A percentile compares a stretch with the other conserved stretches of the same genome.
Evolutionary conservation across 1,140 invertebrate genomes (phyloP).

Genomic region (Brachionus rotundiformis): DNA sequence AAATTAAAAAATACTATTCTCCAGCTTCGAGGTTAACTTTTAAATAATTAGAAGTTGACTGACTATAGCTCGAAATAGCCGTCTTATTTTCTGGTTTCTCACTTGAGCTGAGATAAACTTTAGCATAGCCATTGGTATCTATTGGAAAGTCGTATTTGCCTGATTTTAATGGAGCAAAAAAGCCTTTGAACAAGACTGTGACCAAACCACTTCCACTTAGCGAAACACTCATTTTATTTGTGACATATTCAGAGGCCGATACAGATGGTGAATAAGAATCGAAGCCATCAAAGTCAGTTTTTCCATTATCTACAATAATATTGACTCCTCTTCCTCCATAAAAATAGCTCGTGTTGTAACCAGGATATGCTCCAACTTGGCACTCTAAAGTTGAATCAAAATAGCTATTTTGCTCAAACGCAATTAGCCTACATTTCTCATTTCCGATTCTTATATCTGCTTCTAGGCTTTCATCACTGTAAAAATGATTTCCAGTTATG

Average conservation of each 20-base stretch:
- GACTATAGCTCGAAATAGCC: neutral
- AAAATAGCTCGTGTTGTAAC: neutral
- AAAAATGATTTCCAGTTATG: conserved; percentile 20
- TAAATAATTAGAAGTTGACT: neutral
- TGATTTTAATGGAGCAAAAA: conserved; percentile 5
- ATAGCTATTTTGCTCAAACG: neutral
- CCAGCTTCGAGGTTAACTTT: neutral
- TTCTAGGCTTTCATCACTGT: neutral
- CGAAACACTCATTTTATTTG: neutral
- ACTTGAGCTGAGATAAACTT: neutral
- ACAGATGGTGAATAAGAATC: neutral
- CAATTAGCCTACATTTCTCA: neutral
- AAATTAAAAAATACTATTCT: conserved; percentile 6
- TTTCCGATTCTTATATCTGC: neutral
- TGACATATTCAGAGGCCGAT: neutral
- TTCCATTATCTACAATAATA: neutral
- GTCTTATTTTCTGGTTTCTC: neutral
- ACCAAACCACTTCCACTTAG: neutral
- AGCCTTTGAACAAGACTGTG: conserved; percentile 9
- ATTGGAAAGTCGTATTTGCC: conserved; percentile 15
- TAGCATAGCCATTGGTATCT: conserved; percentile 12
- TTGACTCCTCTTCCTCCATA: conserved; percentile 38
- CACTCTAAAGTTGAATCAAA: conserved; percentile 1
- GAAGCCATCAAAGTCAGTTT: neutral
- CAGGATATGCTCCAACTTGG: neutral